Evolutionary conservation across 2,888 invertebrate genomes (phyloP).

Genomic region (Acanthosepion pharaonis): DNA sequence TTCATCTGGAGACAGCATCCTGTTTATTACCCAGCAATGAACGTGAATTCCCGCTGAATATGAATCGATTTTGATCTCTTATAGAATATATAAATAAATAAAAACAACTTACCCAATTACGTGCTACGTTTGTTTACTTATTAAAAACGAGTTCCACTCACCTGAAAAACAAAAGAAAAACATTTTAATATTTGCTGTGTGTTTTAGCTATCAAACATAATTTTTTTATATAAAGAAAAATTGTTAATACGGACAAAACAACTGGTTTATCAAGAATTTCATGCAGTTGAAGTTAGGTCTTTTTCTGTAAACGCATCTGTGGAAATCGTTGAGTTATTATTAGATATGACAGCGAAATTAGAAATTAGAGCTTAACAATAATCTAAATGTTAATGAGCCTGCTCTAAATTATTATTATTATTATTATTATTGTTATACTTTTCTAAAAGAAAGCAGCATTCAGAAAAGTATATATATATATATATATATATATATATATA

Average conservation of each 20-base stretch:
- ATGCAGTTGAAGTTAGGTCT: no score
- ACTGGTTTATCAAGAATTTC: no score
- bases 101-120: background rate
- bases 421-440: background rate
- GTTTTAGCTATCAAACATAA: background rate
- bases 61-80: no score
- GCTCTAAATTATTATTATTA: no score
- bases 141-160: background rate
- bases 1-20: no score
- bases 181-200: background rate
- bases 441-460: background rate
- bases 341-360: background rate
- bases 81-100: background rate
- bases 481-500: no score
- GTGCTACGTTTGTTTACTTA: background rate
- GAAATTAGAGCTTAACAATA: background rate
- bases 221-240: no score
- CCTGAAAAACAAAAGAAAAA: slow-evolving; percentile 1
- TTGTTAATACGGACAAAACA: no score
- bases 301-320: no score
- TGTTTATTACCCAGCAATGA: no score
- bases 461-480: no score
- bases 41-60: no score
- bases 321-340: background rate
- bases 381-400: background rate